Percentiles rank a stretch among this genome's conserved stretches.
These are phyloP conservation scores for Cheilinus undulatus DNA, from an alignment of 2,113 vertebrate species.

Conservation along the genomic window DNA sequence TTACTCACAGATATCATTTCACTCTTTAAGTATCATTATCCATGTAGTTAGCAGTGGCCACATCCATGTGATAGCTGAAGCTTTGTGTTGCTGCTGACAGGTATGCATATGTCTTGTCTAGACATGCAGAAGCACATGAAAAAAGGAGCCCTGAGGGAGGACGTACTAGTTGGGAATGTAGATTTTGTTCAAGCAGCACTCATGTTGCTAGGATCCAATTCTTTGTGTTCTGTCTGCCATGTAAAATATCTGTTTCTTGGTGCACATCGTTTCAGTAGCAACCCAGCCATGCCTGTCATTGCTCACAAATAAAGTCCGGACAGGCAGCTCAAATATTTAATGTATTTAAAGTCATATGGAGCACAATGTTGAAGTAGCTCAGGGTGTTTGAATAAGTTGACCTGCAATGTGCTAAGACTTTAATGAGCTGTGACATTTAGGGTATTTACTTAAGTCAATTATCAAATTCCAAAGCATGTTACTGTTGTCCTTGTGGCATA, in stretches of 20 bases:
- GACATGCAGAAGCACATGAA: slow-evolving; percentile 15
- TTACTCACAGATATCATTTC: neutral
- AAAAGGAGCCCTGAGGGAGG: slow-evolving; percentile 5
- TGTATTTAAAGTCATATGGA: neutral
- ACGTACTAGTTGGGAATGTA: slow-evolving; percentile 23
- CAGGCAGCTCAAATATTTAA: neutral
- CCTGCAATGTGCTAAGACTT: neutral
- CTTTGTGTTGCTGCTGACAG: slow-evolving; percentile 12
- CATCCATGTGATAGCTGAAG: neutral
- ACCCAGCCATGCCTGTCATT: neutral
- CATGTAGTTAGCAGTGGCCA: neutral
- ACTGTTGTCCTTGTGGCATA: slow-evolving; percentile 29
- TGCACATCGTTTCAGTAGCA: neutral
- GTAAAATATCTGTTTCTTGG: neutral
- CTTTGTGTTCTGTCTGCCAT: neutral
- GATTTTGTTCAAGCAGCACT: slow-evolving; percentile 3
- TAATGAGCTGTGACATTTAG: neutral
- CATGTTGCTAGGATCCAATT: neutral
- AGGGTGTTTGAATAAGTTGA: neutral
- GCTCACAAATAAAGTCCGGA: slow-evolving; percentile 4
- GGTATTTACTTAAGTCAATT: slow-evolving; percentile 39
- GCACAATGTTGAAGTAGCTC: neutral
- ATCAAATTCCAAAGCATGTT: slow-evolving; percentile 40
- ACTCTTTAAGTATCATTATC: neutral
- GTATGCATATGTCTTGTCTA: slow-evolving; percentile 17